Evolutionary conservation across 2,797 vertebrate genomes (phyloP).

Genomic region (Falco columbarius): DNA sequence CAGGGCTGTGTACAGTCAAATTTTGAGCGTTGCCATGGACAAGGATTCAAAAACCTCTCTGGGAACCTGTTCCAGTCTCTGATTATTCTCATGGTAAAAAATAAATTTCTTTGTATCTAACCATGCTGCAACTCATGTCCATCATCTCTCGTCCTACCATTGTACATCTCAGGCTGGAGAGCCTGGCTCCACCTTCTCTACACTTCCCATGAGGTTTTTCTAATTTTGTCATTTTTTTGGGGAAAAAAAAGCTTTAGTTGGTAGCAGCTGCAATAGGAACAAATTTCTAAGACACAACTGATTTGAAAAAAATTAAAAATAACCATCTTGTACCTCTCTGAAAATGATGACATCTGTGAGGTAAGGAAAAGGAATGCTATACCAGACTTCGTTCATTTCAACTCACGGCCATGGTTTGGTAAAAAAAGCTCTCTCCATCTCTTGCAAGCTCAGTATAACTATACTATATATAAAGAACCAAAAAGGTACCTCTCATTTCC

Average conservation of each 20-base stretch:
- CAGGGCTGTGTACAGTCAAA: rapidly evolving
- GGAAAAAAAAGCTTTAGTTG: background rate
- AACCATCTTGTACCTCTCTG: background rate
- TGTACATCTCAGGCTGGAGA: background rate
- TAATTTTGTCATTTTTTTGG: background rate
- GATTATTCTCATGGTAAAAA: background rate
- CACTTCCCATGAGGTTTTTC: background rate
- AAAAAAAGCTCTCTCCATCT: background rate
- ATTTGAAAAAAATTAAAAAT: background rate
- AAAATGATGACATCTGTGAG: background rate
- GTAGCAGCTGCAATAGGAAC: background rate
- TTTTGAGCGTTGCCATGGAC: background rate
- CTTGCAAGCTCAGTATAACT: background rate
- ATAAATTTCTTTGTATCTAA: background rate
- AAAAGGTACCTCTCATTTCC: background rate
- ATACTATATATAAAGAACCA: background rate
- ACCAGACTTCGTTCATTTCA: background rate
- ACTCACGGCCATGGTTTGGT: background rate
- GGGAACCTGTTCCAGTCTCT: background rate
- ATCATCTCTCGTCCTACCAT: background rate
- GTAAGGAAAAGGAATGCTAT: background rate
- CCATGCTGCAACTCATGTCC: rapidly evolving
- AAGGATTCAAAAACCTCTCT: background rate
- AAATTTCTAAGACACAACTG: background rate
- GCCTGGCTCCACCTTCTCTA: background rate